Conservation (phyloP, 1,140 invertebrate species). For the Lasioglossum albipes region DNA sequence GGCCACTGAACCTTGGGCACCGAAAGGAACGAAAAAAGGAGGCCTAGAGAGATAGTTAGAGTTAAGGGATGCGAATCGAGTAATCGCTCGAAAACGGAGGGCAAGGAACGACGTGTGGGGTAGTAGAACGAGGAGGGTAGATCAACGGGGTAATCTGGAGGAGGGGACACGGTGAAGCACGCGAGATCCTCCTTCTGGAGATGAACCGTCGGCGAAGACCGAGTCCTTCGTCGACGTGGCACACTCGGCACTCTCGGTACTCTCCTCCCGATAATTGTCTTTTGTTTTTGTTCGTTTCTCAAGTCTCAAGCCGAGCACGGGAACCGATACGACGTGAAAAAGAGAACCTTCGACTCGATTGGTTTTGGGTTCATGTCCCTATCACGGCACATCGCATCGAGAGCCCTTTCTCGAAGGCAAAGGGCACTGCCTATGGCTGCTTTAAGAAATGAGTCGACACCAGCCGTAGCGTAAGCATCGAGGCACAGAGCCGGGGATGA, state of each 20-base stretch:
- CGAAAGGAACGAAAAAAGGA: not conserved
- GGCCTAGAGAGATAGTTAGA: not conserved
- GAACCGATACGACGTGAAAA: conserved; percentile 41
- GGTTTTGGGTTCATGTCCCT: conserved; percentile 86
- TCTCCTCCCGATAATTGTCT: conserved; percentile 1
- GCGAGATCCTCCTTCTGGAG: conserved; percentile 5
- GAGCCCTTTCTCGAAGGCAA: conserved; percentile 72
- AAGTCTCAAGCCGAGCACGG: conserved; percentile 23
- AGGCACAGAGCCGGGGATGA: conserved; percentile 68
- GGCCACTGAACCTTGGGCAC: not conserved
- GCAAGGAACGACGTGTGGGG: conserved; percentile 51
- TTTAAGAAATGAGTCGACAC: conserved; percentile 92
- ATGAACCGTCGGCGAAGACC: conserved; percentile 31
- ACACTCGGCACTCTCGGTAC: conserved; percentile 27
- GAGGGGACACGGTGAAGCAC: no score
- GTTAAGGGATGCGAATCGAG: not conserved
- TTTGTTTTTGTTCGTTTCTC: not conserved
- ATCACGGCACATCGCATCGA: conserved; percentile 85
- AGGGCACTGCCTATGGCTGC: conserved; percentile 86
- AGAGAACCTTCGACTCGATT: conserved; percentile 55
- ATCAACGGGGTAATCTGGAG: not conserved
- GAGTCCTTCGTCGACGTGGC: conserved; percentile 37
- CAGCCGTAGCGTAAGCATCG: conserved; percentile 92
- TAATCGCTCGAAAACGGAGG: conserved; percentile 6
- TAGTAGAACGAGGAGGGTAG: not conserved